Evolutionary conservation across 35 echinoderm and acorn worm genomes (phyloP), one percentile per base, ranked within the genome.

Genomic region (Chiridota heheva): DNA sequence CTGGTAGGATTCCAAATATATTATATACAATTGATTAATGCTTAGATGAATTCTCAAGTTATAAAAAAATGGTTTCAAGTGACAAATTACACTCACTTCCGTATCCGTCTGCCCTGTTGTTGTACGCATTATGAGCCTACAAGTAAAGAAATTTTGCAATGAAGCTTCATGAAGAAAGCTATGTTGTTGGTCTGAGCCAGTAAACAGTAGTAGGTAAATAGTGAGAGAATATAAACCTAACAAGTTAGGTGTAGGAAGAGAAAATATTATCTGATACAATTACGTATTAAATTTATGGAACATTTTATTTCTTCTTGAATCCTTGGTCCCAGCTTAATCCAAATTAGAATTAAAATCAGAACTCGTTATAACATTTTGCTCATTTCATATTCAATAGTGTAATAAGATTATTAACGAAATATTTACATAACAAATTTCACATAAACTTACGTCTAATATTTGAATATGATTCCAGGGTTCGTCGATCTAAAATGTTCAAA

Each of bases 41-140:
- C n/a, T n/a, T n/a, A n/a, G n/a, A n/a, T n/a, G n/a, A n/a, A n/a
- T n/a, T n/a, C n/a, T n/a, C n/a, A n/a, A n/a, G n/a, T n/a, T n/a
- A n/a, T n/a, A n/a, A n/a, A n/a, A n/a, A n/a, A n/a, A n/a, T n/a
- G n/a, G n/a, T n/a, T n/a, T n/a, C n/a, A n/a, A n/a, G n/a, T n/a
- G n/a, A n/a, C n/a, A n/a, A n/a, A n/a, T n/a, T 38, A 15, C 12
- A 38, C 78, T 66, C 86, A 96, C 92, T 81, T 82, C 92, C 92
- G 20, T 90, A 96, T 25, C 92, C 92, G 60, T 80, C 67, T 3
- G 92, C 87, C 55, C 92, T 89, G 77, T 81, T 90, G 70, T 96
- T 96, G 81, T 86, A 96, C 5, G 86, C 86, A 84, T 96, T 96
- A 33, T 96, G 92, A 5, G 86, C 92, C 92, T 96, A 45, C 49